Evolutionary conservation across 2,113 vertebrate genomes (phyloP).

Genomic region (Tiliqua scincoides): DNA sequence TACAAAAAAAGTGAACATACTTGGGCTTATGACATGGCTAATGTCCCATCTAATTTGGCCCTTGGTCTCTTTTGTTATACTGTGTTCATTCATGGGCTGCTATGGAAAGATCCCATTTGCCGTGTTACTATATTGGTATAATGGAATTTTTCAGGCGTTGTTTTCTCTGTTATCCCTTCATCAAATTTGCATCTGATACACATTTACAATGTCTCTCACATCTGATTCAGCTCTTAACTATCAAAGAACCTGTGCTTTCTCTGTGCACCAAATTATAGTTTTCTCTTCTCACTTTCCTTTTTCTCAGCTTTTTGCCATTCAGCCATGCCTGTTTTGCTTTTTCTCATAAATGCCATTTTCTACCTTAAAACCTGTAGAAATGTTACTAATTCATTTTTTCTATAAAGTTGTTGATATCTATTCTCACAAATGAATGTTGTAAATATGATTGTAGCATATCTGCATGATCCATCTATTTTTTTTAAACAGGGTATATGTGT

Average conservation of each 20-base stretch:
- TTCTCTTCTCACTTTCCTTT: not conserved
- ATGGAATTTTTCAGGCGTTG: not conserved
- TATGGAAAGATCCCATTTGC: not conserved
- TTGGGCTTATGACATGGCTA: too few relatives aligned
- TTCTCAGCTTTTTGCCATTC: conserved; percentile 16
- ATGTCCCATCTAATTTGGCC: too few relatives aligned
- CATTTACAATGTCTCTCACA: not conserved
- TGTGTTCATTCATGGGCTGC: not conserved
- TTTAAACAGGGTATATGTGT: conserved; percentile 50
- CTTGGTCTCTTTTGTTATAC: not conserved
- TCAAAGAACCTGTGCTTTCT: not conserved
- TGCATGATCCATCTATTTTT: conserved; percentile 54
- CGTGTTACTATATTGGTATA: not conserved
- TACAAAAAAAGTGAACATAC: too few relatives aligned
- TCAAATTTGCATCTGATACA: not conserved
- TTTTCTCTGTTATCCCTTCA: not conserved
- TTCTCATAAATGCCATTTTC: conserved; percentile 25
- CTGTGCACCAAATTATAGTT: not conserved
- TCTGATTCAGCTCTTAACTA: not conserved
- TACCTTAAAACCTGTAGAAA: conserved; percentile 6
- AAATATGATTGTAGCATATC: conserved; percentile 44
- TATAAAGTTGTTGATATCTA: conserved; percentile 4
- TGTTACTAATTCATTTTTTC: conserved; percentile 43
- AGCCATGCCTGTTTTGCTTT: conserved; percentile 27
- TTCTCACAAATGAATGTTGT: conserved; percentile 57